These are phyloP conservation scores for Tympanuchus pallidicinctus DNA, from an alignment of 2,113 vertebrate species.

Conservation along the genomic window DNA sequence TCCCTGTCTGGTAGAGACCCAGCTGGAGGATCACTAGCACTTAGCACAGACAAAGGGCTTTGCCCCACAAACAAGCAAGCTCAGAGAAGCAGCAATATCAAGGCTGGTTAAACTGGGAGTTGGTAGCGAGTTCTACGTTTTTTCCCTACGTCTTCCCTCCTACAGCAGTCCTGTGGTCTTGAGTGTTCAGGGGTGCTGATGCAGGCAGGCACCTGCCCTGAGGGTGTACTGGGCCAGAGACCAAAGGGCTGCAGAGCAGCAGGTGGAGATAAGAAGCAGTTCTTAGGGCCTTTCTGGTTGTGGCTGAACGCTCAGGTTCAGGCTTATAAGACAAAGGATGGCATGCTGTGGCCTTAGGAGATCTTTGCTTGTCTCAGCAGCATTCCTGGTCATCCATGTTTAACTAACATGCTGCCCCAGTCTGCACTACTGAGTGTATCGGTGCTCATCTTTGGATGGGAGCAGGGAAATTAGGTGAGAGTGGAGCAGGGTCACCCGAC, in stretches of 20 bases:
- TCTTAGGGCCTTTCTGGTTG: neutral
- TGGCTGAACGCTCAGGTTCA: neutral
- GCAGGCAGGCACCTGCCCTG: neutral
- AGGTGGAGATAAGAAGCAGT: neutral
- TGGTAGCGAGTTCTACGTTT: neutral
- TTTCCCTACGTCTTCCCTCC: neutral
- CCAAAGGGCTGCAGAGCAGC: neutral
- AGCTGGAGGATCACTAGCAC: neutral
- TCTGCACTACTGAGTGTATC: neutral
- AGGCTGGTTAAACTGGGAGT: neutral
- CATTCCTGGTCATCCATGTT: neutral
- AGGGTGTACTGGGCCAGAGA: neutral
- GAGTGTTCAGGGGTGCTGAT: neutral
- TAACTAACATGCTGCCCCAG: neutral
- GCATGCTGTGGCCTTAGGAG: neutral
- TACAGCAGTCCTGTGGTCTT: neutral
- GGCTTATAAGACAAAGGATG: neutral
- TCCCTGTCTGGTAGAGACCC: neutral
- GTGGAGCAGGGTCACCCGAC: neutral
- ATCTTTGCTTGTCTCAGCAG: neutral
- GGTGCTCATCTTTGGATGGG: neutral
- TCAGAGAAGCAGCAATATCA: neutral
- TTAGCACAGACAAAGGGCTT: neutral
- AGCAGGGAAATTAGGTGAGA: neutral
- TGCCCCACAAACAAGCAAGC: neutral